Evolutionary conservation across 2,888 invertebrate species (phyloP).

Genomic region (Frankliniella intonsa): DNA sequence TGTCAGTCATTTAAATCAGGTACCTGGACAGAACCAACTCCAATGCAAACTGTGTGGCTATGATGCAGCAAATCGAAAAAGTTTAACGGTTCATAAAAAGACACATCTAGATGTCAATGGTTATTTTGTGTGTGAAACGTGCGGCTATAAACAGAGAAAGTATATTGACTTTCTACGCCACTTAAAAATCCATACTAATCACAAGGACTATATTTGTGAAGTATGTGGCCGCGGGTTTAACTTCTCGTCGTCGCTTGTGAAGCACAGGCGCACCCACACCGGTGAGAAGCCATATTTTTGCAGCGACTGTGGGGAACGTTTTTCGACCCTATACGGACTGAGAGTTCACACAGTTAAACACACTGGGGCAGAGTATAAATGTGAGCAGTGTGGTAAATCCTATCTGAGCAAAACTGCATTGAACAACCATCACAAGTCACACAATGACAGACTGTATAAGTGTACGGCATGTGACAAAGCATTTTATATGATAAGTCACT

Average conservation of each 20-base stretch:
- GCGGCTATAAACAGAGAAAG: neutral
- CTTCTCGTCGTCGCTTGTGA: neutral
- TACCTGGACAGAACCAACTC: neutral
- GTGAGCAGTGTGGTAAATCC: neutral
- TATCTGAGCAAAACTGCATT: neutral
- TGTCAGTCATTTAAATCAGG: neutral
- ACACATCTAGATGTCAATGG: neutral
- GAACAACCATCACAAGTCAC: neutral
- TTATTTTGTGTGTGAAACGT: neutral
- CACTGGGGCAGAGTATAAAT: neutral
- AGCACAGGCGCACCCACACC: neutral
- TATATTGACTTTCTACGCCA: neutral
- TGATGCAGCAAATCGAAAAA: neutral
- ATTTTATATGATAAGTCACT: neutral
- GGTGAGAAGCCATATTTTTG: slow-evolving; percentile 5
- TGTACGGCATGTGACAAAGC: neutral
- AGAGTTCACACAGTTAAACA: neutral
- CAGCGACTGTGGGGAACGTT: neutral
- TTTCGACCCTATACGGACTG: neutral
- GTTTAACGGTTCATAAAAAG: neutral
- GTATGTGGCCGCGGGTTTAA: neutral
- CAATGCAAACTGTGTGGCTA: neutral
- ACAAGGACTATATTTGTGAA: neutral
- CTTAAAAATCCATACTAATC: neutral
- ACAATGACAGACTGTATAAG: neutral